Percentiles rank a stretch among this genome's conserved stretches.
phyloP scores from a whole-genome alignment of 1,140 invertebrate genomes.

The Stenopsyche tienmushanensis region DNA sequence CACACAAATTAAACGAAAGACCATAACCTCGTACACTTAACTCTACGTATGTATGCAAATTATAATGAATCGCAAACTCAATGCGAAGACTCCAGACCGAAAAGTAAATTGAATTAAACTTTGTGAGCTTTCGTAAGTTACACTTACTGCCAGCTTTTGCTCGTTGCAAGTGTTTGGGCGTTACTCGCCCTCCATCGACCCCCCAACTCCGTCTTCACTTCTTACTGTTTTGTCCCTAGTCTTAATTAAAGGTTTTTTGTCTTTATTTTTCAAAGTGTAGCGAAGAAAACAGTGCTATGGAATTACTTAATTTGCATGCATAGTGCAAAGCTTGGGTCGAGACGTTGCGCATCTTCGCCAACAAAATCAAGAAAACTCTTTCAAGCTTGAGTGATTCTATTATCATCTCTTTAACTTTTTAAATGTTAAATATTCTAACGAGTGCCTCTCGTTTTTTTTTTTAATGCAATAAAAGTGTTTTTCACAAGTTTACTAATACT shows the following conservation, averaged over 20 bases:
- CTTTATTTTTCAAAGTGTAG: slow-evolving; percentile 18
- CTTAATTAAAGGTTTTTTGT: slow-evolving; percentile 36
- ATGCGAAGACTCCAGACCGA: slow-evolving; percentile 33
- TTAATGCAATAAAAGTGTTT: no score
- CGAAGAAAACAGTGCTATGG: slow-evolving; percentile 22
- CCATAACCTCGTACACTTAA: background rate
- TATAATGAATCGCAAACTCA: slow-evolving; percentile 31
- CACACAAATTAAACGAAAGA: background rate
- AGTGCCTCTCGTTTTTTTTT: no score
- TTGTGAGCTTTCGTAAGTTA: slow-evolving; percentile 28
- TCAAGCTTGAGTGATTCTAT: background rate
- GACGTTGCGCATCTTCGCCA: background rate
- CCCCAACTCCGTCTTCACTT: background rate
- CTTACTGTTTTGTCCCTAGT: slow-evolving; percentile 15
- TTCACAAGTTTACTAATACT: no score
- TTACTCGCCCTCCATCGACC: background rate
- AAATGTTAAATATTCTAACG: no score
- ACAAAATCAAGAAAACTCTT: background rate
- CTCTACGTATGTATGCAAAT: slow-evolving; percentile 13
- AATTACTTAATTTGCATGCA: slow-evolving; percentile 39
- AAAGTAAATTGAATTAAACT: slow-evolving; percentile 41
- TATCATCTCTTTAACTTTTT: background rate
- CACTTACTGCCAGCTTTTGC: slow-evolving; percentile 15
- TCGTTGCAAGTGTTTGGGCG: slow-evolving; percentile 31
- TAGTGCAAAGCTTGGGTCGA: slow-evolving; percentile 12